Percentiles rank a stretch among this genome's conserved stretches.
phyloP scores from a whole-genome alignment of 2,888 invertebrate species.

The Lepidonotus clava region DNA sequence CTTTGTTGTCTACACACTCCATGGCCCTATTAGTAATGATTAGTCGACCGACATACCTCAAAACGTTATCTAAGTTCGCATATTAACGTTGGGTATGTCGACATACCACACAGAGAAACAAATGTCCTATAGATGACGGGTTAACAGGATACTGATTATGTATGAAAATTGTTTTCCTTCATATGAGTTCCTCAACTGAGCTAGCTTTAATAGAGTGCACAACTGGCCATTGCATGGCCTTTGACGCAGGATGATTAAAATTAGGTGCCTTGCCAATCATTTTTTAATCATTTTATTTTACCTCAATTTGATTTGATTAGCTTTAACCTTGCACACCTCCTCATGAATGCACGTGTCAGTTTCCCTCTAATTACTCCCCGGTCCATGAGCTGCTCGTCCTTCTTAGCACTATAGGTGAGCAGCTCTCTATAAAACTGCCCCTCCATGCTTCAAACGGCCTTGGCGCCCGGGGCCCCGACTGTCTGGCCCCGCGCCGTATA shows the following conservation, averaged over 20 bases:
- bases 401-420: neutral
- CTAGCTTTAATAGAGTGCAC: slow-evolving; percentile 1
- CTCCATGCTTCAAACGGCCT: neutral
- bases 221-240: neutral
- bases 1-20: neutral
- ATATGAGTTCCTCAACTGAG: too few relatives aligned
- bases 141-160: too few relatives aligned
- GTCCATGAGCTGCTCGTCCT: neutral
- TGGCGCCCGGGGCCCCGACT: neutral
- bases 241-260: slow-evolving; percentile 15
- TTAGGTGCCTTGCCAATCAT: neutral
- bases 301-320: neutral
- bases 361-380: slow-evolving; percentile 13
- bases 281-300: neutral
- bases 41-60: neutral
- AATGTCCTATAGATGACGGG: too few relatives aligned
- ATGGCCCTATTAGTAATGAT: neutral
- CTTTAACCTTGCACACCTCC: neutral
- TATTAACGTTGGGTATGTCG: too few relatives aligned
- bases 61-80: too few relatives aligned
- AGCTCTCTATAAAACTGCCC: neutral
- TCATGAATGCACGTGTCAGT: neutral
- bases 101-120: too few relatives aligned
- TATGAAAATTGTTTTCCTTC: too few relatives aligned
- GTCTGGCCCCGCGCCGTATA: neutral